Percentiles rank a stretch among this genome's conserved stretches.
Evolutionary conservation across 30 jellyfish, hydroid and myxozoan species (phyloP).

Genomic region (Hydractinia symbiolongicarpus): DNA sequence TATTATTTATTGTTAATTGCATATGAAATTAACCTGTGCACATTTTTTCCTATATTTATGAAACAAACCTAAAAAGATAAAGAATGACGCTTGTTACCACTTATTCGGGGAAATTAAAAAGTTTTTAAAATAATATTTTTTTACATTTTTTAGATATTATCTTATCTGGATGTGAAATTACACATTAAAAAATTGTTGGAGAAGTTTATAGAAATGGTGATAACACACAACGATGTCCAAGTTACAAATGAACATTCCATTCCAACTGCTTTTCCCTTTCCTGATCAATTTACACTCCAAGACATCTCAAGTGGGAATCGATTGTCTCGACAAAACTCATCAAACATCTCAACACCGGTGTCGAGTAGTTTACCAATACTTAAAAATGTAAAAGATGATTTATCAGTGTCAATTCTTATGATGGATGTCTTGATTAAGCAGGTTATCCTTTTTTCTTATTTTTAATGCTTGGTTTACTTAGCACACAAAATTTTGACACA

Average conservation of each 20-base stretch:
- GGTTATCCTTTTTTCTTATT: conserved; percentile 22
- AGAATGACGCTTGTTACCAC: too few species aligned
- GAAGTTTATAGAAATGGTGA: conserved; percentile 43
- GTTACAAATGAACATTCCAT: conserved; percentile 14
- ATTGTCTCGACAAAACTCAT: conserved; percentile 20
- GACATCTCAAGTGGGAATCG: conserved; percentile 17
- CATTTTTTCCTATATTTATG: too few species aligned
- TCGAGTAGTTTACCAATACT: conserved; percentile 32
- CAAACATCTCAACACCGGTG: conserved; percentile 48
- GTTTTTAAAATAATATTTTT: background rate
- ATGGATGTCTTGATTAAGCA: conserved; percentile 80
- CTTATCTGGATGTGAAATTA: conserved; percentile 60
- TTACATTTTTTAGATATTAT: conserved; percentile 48
- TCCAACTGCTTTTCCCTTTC: conserved; percentile 69
- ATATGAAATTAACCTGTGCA: too few species aligned
- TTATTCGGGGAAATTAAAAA: too few species aligned
- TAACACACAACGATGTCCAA: conserved; percentile 32
- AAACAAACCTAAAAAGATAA: too few species aligned
- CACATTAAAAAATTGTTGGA: conserved; percentile 37
- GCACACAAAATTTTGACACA: too few species aligned
- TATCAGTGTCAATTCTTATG: conserved; percentile 47
- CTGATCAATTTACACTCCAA: conserved; percentile 46
- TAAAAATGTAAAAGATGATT: conserved; percentile 37
- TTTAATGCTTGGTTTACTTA: too few species aligned
- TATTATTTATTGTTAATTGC: too few species aligned